Evolutionary conservation across 2,888 invertebrate species (phyloP), one percentile per base, ranked within the genome.

Genomic region (Stenurella melanura): DNA sequence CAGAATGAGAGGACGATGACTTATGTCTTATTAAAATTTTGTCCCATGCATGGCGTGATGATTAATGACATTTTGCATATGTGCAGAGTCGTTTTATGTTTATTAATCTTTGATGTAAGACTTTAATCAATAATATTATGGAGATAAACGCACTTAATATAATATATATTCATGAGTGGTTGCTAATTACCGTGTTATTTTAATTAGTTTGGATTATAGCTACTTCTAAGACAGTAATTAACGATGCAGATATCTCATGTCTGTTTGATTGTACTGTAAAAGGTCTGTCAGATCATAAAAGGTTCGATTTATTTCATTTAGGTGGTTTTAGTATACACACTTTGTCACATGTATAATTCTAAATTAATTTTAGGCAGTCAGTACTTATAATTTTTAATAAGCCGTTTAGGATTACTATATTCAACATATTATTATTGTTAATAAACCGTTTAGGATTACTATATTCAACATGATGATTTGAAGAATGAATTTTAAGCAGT

Each of bases 51-150:
- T 30, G 34, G 69, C 34, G 63, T 68, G 50, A 71, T 76, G 76
- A 78, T 76, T 75, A 75, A 76, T 67, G 73, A 54, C 67, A 66
- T 75, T 73, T 70, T 58, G 75, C 78, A 76, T 74, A 76, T 79
- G 75, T 60, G 75, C 70, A 64, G 38, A 63, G 71, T 18, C 69
- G 74, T 73, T 79, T 76, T 73, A 75, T 75, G 75, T 78, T 70
- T 74, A 74, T 73, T 72, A 26, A 68, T 66, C 67, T 58, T 71
- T 63, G 75, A 75, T 76, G 54, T 71, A 77, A 17, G 17, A 30
- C 18, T 10, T 18, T 66, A 74, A 77, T 74, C 73, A 74, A 75
- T 75, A 78, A 74, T 60, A 63, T 18, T 60, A 69, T 63, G 54
- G 30, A 70, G 74, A 78, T 73, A 73, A 72, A 17, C n/a, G 66